Percentiles rank a stretch among this genome's conserved stretches.
phyloP scores from a whole-genome alignment of 2,888 invertebrate genomes.

The Corbicula japonica region DNA sequence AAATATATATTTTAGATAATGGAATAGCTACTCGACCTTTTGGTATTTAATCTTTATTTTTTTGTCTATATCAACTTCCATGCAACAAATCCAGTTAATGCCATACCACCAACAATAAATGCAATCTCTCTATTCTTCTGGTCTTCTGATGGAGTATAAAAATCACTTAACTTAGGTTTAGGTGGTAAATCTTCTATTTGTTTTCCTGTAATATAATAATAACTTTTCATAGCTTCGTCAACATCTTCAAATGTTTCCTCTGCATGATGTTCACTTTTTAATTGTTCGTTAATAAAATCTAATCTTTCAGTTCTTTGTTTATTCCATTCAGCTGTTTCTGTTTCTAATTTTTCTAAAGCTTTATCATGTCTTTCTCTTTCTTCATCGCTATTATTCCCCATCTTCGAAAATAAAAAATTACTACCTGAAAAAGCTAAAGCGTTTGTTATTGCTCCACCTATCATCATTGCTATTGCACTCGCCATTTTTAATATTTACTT shows the following conservation, averaged over 20 bases:
- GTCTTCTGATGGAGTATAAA: constrained; percentile 29
- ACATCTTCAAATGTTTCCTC: constrained; percentile 45
- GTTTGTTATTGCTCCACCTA: constrained; percentile 17
- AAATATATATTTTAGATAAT: too few species aligned
- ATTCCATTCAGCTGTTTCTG: too few species aligned
- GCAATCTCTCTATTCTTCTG: too few species aligned
- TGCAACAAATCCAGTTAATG: constrained; percentile 28
- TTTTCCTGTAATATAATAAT: too few species aligned
- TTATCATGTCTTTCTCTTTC: too few species aligned
- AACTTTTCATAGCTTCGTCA: constrained; percentile 43
- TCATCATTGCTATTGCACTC: not conserved
- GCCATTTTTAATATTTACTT: too few species aligned
- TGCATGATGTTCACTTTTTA: constrained; percentile 44
- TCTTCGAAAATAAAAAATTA: constrained; percentile 35
- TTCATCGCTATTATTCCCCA: too few species aligned
- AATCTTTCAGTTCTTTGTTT: constrained; percentile 18
- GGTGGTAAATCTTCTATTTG: too few species aligned
- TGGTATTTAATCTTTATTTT: constrained; percentile 28
- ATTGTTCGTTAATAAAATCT: constrained; percentile 54
- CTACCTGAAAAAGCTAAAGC: constrained; percentile 32
- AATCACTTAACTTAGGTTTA: constrained; percentile 23
- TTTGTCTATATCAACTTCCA: constrained; percentile 21
- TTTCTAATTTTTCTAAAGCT: too few species aligned
- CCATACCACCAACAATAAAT: constrained; percentile 25
- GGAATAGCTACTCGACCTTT: constrained; percentile 36